Conservation (phyloP, 2,113 vertebrate species). For the Syngnathoides biaculeatus region DNA sequence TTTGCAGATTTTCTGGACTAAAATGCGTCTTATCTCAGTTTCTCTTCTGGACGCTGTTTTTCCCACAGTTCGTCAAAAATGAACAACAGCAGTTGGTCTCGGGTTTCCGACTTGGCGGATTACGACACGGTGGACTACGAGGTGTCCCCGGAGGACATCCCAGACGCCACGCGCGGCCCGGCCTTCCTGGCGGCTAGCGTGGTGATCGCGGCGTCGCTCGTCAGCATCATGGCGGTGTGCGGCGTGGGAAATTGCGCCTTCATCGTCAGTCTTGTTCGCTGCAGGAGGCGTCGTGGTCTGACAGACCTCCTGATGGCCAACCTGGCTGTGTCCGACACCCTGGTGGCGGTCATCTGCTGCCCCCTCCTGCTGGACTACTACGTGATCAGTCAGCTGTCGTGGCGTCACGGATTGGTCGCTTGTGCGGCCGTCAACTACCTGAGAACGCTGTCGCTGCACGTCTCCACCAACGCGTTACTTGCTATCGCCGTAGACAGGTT, state of each 20-base stretch:
- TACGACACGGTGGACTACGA: constrained; percentile 77
- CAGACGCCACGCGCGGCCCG: constrained; percentile 80
- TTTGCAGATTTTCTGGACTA: neutral
- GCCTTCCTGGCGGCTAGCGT: constrained; percentile 86
- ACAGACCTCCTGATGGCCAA: constrained; percentile 93
- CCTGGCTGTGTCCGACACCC: constrained; percentile 89
- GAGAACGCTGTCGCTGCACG: constrained; percentile 85
- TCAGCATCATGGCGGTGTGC: constrained; percentile 87
- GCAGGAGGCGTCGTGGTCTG: constrained; percentile 88
- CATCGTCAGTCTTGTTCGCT: constrained; percentile 81
- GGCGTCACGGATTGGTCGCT: constrained; percentile 85
- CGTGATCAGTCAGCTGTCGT: constrained; percentile 86
- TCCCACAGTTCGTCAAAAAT: constrained; percentile 28
- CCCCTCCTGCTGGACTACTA: constrained; percentile 97
- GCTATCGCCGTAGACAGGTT: constrained; percentile 94
- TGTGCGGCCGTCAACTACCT: constrained; percentile 90
- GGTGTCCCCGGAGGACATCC: constrained; percentile 76
- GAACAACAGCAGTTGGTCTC: constrained; percentile 32
- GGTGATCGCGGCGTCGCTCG: constrained; percentile 82
- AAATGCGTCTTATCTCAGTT: neutral
- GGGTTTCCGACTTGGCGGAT: constrained; percentile 59
- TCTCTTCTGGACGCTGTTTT: neutral
- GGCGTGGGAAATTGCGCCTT: constrained; percentile 85
- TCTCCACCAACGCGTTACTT: constrained; percentile 92
- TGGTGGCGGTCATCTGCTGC: constrained; percentile 90